Evolutionary conservation across 2,113 vertebrate genomes (phyloP).

Genomic region (Hyla sarda): DNA sequence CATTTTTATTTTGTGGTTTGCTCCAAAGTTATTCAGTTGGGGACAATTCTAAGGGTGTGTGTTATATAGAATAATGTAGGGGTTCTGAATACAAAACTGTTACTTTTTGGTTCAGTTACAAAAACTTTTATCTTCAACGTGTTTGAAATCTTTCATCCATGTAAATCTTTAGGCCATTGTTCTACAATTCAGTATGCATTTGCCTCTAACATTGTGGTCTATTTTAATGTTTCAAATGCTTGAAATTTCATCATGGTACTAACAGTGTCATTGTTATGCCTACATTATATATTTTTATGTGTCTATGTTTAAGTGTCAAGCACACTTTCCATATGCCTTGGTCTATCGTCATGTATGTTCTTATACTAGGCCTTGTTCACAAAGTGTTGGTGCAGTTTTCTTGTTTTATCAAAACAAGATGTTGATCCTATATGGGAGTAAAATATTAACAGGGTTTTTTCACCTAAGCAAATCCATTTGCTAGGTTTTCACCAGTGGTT

Average conservation of each 20-base stretch:
- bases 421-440: no score
- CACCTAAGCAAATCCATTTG: no score
- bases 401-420: no score
- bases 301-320: constrained; percentile 13
- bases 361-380: no score
- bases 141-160: background rate
- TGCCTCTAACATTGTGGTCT: background rate
- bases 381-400: no score
- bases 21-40: background rate
- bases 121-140: background rate
- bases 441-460: no score
- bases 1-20: background rate
- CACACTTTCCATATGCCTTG: background rate
- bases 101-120: no score
- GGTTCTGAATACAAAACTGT: background rate
- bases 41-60: no score
- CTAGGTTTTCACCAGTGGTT: no score
- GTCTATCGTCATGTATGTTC: no score
- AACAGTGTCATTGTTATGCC: background rate
- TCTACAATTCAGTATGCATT: background rate
- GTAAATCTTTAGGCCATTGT: background rate
- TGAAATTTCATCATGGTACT: background rate
- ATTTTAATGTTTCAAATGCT: background rate
- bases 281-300: background rate
- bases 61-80: background rate